Evolutionary conservation across 1,140 invertebrate species (phyloP).

Genomic region (Diuraphis noxia): DNA sequence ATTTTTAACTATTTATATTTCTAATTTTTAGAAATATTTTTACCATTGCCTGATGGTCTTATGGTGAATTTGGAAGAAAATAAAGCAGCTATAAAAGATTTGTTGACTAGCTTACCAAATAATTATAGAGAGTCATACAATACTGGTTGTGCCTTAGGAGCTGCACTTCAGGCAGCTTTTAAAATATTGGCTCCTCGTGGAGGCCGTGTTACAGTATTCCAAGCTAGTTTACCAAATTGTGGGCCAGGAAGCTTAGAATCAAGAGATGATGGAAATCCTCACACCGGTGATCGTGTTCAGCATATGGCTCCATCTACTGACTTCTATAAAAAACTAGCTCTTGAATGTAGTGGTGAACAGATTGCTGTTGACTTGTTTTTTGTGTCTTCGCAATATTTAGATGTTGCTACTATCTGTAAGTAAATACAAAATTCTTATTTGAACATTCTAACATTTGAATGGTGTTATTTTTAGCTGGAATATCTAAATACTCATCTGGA

Average conservation of each 20-base stretch:
- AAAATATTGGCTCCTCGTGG: slow-evolving; percentile 92
- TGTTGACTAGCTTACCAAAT: slow-evolving; percentile 79
- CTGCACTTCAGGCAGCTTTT: slow-evolving; percentile 88
- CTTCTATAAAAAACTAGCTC: slow-evolving; percentile 95
- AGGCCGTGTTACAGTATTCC: slow-evolving; percentile 92
- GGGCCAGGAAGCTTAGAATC: slow-evolving; percentile 85
- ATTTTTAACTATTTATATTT: background rate
- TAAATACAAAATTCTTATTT: too few relatives aligned
- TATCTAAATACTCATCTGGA: slow-evolving; percentile 94
- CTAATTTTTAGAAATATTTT: slow-evolving; percentile 71
- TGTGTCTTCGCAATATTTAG: slow-evolving; percentile 89
- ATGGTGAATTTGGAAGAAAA: slow-evolving; percentile 89
- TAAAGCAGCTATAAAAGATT: slow-evolving; percentile 76
- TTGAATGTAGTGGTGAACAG: slow-evolving; percentile 96
- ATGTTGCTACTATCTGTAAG: slow-evolving; percentile 90
- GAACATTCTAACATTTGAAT: slow-evolving; percentile 23
- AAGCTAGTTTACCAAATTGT: slow-evolving; percentile 85
- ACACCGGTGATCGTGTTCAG: slow-evolving; percentile 77
- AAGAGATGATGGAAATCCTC: slow-evolving; percentile 84
- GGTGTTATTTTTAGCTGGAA: slow-evolving; percentile 69
- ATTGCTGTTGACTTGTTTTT: slow-evolving; percentile 95
- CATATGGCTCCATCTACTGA: slow-evolving; percentile 93
- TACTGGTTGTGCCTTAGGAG: slow-evolving; percentile 82
- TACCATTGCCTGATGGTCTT: slow-evolving; percentile 87
- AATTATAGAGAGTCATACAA: slow-evolving; percentile 77